Base-by-base conservation (phyloP, 2,888 invertebrate species). In the Dicyrtomina minuta region DNA sequence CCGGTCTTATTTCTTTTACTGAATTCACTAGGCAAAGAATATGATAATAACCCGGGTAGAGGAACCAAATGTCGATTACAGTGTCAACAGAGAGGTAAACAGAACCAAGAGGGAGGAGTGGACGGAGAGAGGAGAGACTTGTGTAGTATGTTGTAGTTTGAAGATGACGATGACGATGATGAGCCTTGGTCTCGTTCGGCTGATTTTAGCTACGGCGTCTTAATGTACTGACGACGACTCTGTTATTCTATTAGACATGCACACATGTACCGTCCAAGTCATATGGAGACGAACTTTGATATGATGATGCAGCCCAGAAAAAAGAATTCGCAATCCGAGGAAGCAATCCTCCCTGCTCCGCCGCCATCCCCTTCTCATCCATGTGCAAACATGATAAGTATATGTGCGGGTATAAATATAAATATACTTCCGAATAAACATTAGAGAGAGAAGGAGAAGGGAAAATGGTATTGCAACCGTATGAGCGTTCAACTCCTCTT, bases 401-500 rank as follows among this genome's bases (percentile, higher is more conserved):
- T 41, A 41, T 41, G 43, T 41, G 8, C 43, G 13, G 43, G 43
- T 41, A 41, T 41, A 41, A 13, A 41, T 41, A 41, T 41, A 13
- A 12, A 41, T 13, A 12, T 41, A 13, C 8, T 12, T 41, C 10
- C 13, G 43, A 12, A 13, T 41, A 41, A 13, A 41, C 13, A 12
- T 8, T 41, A 41, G 43, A 41, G 13, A 41, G 43, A 41, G 43
- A 33, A 17, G 56, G 33, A 56, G 10, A 51, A 26, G 27, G 24
- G 2, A 13, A 56, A 56, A 43, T 61, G 24, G 61, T 39, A 65
- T 55, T 65, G 64, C 64, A 65, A 53, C 64, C 64, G 53, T 51
- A 51, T 64, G 49, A 33, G 20, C 59, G 20, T 59, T 59, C 41
- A 41, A 39, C 20, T 3, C 27, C 15, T 59, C 41, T 27, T 59